These are phyloP conservation scores for Siphonodentalium dalli DNA, from an alignment of 2,888 invertebrate species.

Conservation along the genomic window DNA sequence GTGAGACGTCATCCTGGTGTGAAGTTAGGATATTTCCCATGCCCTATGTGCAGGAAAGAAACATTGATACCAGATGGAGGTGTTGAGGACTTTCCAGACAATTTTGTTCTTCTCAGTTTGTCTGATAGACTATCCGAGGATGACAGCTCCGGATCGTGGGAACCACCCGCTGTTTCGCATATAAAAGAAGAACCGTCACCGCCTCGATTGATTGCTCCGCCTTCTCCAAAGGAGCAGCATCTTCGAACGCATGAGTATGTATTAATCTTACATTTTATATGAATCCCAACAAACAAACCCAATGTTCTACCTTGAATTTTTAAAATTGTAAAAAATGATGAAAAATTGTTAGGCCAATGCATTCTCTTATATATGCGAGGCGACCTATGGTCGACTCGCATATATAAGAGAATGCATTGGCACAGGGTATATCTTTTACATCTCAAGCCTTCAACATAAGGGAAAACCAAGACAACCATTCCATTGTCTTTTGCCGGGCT, in stretches of 20 bases:
- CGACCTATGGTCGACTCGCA: no score
- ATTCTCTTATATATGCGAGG: no score
- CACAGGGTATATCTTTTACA: no score
- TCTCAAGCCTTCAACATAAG: no score
- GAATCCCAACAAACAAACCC: no score
- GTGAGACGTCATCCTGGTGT: constrained; percentile 51
- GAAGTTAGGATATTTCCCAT: constrained; percentile 50
- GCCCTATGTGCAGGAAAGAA: constrained; percentile 57
- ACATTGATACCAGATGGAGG: constrained; percentile 48
- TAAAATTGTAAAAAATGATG: no score
- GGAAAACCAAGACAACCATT: no score
- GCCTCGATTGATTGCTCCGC: constrained; percentile 48
- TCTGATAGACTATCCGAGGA: constrained; percentile 54
- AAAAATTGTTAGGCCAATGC: no score
- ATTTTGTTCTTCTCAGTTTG: constrained; percentile 50
- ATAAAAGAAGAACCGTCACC: constrained; percentile 33
- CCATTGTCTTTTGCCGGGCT: no score
- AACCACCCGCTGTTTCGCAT: constrained; percentile 2
- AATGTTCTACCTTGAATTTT: no score
- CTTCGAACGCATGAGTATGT: constrained; percentile 51
- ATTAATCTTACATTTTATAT: no score
- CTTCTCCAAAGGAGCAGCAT: constrained; percentile 50
- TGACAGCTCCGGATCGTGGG: constrained; percentile 25
- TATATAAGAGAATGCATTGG: no score
- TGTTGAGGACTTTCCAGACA: constrained; percentile 50